phyloP scores from a whole-genome alignment of 2,113 vertebrate species.

The Euleptes europaea region DNA sequence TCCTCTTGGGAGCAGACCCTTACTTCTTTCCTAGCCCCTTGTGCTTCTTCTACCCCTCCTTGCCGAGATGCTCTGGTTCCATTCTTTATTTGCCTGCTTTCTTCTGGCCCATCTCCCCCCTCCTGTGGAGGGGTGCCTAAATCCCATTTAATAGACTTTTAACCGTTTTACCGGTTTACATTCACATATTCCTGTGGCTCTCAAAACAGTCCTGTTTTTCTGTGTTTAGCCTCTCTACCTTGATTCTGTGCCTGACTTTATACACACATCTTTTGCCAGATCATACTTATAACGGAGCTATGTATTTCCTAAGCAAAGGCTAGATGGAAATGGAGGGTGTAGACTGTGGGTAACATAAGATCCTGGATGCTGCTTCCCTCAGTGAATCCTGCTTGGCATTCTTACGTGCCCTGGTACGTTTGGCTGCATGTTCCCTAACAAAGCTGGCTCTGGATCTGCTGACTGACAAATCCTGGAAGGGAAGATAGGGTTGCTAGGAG shows the following conservation, averaged over 20 bases:
- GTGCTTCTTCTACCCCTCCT: background rate
- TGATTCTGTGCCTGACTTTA: background rate
- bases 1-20: background rate
- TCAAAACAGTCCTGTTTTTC: background rate
- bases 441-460: constrained; percentile 29
- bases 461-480: background rate
- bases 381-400: background rate
- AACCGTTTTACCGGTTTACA: background rate
- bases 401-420: background rate
- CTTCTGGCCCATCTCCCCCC: too few species aligned
- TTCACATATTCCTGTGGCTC: background rate
- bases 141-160: background rate
- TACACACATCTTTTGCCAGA: background rate
- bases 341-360: background rate
- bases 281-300: too few species aligned
- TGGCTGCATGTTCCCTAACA: background rate
- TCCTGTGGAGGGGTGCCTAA: background rate
- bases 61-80: background rate
- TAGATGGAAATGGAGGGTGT: background rate
- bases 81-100: background rate
- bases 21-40: background rate
- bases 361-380: background rate
- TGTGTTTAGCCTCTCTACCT: background rate
- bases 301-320: background rate
- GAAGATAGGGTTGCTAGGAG: background rate